phyloP scores from a whole-genome alignment of 37 sponge, comb jelly and placozoan genomes.

The Haliclona indistincta region DNA sequence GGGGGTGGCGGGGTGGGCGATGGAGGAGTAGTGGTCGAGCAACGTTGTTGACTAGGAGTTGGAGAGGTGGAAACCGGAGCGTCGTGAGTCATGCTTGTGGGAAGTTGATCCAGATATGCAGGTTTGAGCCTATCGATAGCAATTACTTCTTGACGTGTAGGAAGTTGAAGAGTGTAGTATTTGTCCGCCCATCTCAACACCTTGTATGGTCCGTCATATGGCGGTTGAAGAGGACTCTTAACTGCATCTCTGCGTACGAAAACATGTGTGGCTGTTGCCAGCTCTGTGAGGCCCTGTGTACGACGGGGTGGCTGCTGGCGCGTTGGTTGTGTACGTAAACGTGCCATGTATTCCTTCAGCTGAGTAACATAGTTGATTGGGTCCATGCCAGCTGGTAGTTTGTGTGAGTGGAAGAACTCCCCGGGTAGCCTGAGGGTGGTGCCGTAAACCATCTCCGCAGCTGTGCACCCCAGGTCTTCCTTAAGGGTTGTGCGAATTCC shows the following conservation, averaged over 20 bases:
- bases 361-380: slow-evolving; percentile 26
- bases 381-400: slow-evolving; percentile 36
- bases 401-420: slow-evolving; percentile 48
- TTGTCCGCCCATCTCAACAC: slow-evolving; percentile 21
- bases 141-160: slow-evolving; percentile 18
- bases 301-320: slow-evolving; percentile 17
- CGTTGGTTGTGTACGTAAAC: slow-evolving; percentile 18
- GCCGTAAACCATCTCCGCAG: slow-evolving; percentile 74
- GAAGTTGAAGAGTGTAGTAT: slow-evolving; percentile 28
- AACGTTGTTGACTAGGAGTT: background rate
- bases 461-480: slow-evolving; percentile 48
- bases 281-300: slow-evolving; percentile 12
- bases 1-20: background rate
- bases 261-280: slow-evolving; percentile 53
- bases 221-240: slow-evolving; percentile 27
- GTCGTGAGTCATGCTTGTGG: slow-evolving; percentile 3
- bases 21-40: background rate
- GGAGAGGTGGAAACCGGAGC: background rate
- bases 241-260: slow-evolving; percentile 46
- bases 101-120: slow-evolving; percentile 12
- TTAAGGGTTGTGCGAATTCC: slow-evolving; percentile 64
- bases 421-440: slow-evolving; percentile 71
- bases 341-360: slow-evolving; percentile 37
- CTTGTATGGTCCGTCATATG: slow-evolving; percentile 51
- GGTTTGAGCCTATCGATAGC: slow-evolving; percentile 57